Base-by-base conservation (phyloP, 2,888 invertebrate genomes). In the Hydroisotoma schaefferi region DNA sequence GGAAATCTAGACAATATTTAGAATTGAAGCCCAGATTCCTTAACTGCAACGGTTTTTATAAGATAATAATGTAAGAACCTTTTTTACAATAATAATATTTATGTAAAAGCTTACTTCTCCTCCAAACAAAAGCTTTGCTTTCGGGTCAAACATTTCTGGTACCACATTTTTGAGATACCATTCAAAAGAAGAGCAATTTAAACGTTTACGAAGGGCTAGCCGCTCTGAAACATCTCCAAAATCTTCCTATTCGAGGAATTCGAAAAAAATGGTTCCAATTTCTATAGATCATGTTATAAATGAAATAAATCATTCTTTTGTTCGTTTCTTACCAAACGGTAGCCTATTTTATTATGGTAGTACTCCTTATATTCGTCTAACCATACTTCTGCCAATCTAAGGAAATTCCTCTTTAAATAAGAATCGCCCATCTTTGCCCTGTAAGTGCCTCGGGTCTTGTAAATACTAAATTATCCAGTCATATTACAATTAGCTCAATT, bases 311-410 rank as follows among this genome's bases (percentile, higher is more conserved):
- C 15, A 18, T 15, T 40, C 5, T 40, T 10, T 4, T 40, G n/a
- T 40, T 40, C 8, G 4, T 18, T 8, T 8, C 40, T 40, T 52
- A 37, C 51, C 37, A 52, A 37, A 3, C 37, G n/a, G n/a, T 52
- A 22, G 6, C 20, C 27, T 4, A 22, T 20, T 10, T 15, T 37
- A 18, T 22, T 33, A 23, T 52, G 29, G 23, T 22, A 52, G 22
- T 33, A 57, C 15, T 57, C 27, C n/a, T 49, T 51, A 20, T 57
- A 57, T n/a, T 57, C 57, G 25, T 57, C 57, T 52, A 57, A 52
- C 57, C 57, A 57, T 1, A 57, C 52, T 23, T 51, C 29, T 20
- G 57, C 51, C 15, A 57, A 25, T 44, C 57, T 18, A 26, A 57
- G 37, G 6, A 57, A 22, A 52, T 57, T 57, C 23, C 43, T 37